Conservation (phyloP, 1,140 invertebrate genomes). For the Cyclargus thomasi region DNA sequence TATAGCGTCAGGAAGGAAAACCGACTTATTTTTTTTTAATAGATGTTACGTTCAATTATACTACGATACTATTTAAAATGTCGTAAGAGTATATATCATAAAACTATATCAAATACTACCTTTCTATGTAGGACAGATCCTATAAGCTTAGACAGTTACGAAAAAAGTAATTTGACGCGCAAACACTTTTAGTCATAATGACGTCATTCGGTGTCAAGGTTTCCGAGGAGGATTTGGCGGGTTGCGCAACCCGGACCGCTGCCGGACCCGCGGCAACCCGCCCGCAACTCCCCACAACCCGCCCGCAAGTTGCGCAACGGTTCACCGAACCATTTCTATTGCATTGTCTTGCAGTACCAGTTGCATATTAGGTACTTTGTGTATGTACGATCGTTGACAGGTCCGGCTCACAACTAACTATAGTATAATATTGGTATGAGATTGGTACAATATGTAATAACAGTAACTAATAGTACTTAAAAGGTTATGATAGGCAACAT, state of each 20-base stretch:
- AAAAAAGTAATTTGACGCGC: background rate
- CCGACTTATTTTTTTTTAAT: too few relatives aligned
- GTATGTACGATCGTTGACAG: background rate
- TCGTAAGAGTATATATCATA: too few relatives aligned
- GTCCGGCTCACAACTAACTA: too few relatives aligned
- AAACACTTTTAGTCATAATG: background rate
- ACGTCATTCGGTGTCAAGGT: constrained; percentile 25
- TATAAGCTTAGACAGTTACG: background rate
- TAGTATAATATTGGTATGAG: too few relatives aligned
- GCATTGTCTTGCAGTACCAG: background rate
- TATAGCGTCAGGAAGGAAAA: too few relatives aligned
- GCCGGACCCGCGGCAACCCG: constrained; percentile 50
- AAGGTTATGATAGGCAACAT: too few relatives aligned
- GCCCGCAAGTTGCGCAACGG: constrained; percentile 55
- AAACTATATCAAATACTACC: too few relatives aligned
- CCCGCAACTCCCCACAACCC: constrained; percentile 35
- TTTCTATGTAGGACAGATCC: background rate
- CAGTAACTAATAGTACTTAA: too few relatives aligned
- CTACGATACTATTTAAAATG: too few relatives aligned
- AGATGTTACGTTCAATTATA: too few relatives aligned
- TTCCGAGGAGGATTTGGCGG: constrained; percentile 38
- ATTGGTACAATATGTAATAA: too few relatives aligned
- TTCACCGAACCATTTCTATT: constrained; percentile 64
- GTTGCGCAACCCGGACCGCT: constrained; percentile 32
- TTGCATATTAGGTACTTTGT: background rate